Percentiles rank a stretch among this genome's conserved stretches.
Conservation (phyloP, 2,113 vertebrate species). For the Dendropsophus ebraccatus region DNA sequence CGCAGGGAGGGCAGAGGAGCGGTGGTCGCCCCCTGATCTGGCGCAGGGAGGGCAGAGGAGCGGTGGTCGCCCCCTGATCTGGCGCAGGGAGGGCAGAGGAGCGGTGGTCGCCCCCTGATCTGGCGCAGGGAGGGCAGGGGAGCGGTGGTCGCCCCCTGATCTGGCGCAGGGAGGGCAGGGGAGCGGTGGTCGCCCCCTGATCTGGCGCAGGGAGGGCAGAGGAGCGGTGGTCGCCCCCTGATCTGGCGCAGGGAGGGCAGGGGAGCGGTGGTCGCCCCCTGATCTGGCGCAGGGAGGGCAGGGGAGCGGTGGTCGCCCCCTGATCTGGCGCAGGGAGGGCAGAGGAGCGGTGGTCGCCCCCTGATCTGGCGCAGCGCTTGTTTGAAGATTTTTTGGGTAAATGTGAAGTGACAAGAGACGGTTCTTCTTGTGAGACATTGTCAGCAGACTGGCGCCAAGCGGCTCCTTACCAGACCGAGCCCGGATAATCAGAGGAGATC, state of each 20-base stretch:
- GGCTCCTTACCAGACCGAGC: conserved; percentile 76
- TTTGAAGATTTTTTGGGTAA: conserved; percentile 78
- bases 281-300: too few relatives aligned
- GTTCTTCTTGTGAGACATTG: conserved; percentile 85
- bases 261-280: too few relatives aligned
- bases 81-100: conserved; percentile 60
- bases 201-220: conserved; percentile 64
- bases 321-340: conserved; percentile 64
- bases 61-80: too few relatives aligned
- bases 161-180: conserved; percentile 61
- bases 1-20: conserved; percentile 11
- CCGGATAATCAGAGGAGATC: conserved; percentile 76
- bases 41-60: conserved; percentile 64
- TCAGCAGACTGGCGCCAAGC: conserved; percentile 89
- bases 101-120: conserved; percentile 54
- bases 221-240: background rate
- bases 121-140: conserved; percentile 64
- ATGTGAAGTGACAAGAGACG: conserved; percentile 91
- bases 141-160: too few relatives aligned
- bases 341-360: conserved; percentile 52
- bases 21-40: conserved; percentile 58
- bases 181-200: conserved; percentile 48
- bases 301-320: conserved; percentile 36
- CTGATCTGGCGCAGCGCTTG: conserved; percentile 68
- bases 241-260: too few relatives aligned